Evolutionary conservation across 2,113 vertebrate genomes (phyloP), one percentile per base, ranked within the genome.

Genomic region (Cinclus mexicanus): DNA sequence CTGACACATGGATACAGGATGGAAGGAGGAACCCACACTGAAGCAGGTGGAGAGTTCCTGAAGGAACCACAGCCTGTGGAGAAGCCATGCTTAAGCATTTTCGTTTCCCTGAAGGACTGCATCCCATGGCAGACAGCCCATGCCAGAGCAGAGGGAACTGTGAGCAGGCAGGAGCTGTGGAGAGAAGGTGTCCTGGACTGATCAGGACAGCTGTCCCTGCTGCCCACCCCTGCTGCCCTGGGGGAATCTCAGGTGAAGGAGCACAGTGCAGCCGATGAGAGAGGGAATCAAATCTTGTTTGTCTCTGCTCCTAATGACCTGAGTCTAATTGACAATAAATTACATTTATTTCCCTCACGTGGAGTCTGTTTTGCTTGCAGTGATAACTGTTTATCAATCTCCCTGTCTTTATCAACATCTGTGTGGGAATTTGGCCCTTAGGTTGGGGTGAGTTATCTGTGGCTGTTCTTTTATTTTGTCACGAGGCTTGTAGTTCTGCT

Each of bases 111-210:
- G 61, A 18, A 60, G 24, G 53, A 46, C 4, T 60, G 7, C 16
- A 22, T 60, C 33, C 39, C 61, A 7, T 53, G 69, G 60, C 53
- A 41, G n/a, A 53, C n/a, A 25, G 28, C 19, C 21, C 9, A 5
- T 65, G n/a, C 10, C 68, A 67, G 33, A 61, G 68, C 37, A 71
- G 23, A 14, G 41, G 20, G 42, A 39, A 12, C 23, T 0, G 2
- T 28, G 47, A 59, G 28, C 10, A 10, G 64, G 53, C 10, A 39
- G 78, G 57, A 83, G 35, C 46, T 6, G 8, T 46, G n/a, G 20
- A 31, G 35, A 31, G 41, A 52, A 75, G 50, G 68, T 56, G 29
- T 31, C 76, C 19, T 1, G 14, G 33, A 15, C 18, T 0, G 0
- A 4, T 42, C 37, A 37, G 35, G 35, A 10, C 59, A 49, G 42